A percentile compares a stretch with the other conserved stretches of the same genome.
Conservation (phyloP, 2,888 invertebrate genomes). For the Pocota personata region DNA sequence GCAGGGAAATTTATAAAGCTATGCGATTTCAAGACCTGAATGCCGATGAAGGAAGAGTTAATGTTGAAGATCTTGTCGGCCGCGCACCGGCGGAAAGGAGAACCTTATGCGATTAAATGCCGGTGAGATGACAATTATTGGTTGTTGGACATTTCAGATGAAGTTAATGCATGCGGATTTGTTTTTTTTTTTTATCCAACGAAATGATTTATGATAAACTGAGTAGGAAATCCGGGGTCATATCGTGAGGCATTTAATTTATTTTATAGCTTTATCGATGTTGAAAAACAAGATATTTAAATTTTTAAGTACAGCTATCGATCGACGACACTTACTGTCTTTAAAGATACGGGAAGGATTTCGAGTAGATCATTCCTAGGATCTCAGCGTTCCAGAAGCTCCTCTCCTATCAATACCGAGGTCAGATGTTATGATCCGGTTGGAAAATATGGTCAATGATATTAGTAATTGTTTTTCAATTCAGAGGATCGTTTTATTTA, state of each 20-base stretch:
- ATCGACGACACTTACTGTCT: not conserved
- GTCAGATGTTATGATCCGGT: too few relatives aligned
- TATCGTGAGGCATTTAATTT: not conserved
- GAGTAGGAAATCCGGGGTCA: not conserved
- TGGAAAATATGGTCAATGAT: too few relatives aligned
- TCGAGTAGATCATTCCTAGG: too few relatives aligned
- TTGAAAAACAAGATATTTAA: not conserved
- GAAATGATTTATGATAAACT: not conserved
- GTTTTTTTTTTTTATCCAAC: not conserved
- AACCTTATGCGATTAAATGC: not conserved
- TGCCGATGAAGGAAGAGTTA: not conserved
- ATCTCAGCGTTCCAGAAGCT: too few relatives aligned
- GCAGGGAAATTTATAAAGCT: not conserved
- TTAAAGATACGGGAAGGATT: too few relatives aligned
- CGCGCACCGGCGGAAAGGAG: not conserved
- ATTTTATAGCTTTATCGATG: not conserved
- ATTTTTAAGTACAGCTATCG: not conserved
- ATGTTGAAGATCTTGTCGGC: conserved; percentile 14
- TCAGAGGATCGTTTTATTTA: too few relatives aligned
- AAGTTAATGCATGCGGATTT: not conserved
- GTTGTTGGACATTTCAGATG: not conserved
- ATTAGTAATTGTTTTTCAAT: too few relatives aligned
- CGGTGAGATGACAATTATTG: not conserved
- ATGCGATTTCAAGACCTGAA: conserved; percentile 16
- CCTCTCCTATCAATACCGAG: too few relatives aligned